Evolutionary conservation across 2,113 vertebrate genomes (phyloP).

Genomic region (Pavo muticus): DNA sequence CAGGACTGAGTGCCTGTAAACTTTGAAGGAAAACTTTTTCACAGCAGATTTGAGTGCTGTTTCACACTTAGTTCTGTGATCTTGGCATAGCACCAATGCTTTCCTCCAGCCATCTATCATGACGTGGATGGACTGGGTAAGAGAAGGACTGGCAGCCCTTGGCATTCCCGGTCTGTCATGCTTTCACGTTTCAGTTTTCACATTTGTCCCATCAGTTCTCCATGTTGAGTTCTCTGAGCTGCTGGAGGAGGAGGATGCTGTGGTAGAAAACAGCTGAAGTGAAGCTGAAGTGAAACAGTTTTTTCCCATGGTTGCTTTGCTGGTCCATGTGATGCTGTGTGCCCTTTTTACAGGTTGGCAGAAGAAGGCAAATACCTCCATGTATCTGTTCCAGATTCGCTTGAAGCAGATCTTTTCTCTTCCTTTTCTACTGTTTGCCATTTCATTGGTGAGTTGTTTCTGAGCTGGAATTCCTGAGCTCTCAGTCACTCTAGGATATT

Average conservation of each 20-base stretch:
- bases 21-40: neutral
- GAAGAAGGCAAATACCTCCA: slow-evolving; percentile 61
- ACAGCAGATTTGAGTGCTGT: neutral
- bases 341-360: slow-evolving; percentile 63
- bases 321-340: neutral
- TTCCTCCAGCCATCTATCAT: neutral
- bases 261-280: neutral
- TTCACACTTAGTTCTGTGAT: neutral
- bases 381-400: slow-evolving; percentile 77
- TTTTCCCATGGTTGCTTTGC: neutral
- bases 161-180: neutral
- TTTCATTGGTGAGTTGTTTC: slow-evolving; percentile 84
- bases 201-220: neutral
- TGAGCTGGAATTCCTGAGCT: neutral
- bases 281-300: neutral
- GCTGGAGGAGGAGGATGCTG: neutral
- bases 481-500: neutral
- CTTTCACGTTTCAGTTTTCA: neutral
- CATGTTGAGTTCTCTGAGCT: neutral
- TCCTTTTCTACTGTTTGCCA: slow-evolving; percentile 77
- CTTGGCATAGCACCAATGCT: neutral
- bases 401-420: slow-evolving; percentile 64
- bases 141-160: neutral
- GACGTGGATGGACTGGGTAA: neutral
- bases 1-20: neutral